Conservation (phyloP, 2,888 invertebrate species). For the Osedax frankpressi region DNA sequence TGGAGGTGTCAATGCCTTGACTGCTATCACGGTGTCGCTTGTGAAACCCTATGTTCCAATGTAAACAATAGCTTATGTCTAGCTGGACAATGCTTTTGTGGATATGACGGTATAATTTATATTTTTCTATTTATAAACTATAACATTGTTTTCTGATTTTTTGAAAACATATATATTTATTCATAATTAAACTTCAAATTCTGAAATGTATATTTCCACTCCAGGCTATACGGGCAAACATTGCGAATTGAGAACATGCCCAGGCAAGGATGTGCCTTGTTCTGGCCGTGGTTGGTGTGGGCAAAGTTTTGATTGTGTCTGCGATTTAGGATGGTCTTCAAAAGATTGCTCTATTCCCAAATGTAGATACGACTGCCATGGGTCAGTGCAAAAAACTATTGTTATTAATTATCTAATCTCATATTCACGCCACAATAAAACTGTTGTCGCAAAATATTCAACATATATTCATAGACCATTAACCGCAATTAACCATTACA, state of each 20-base stretch:
- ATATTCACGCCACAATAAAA: too few relatives aligned
- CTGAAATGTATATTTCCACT: too few relatives aligned
- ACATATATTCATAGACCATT: too few relatives aligned
- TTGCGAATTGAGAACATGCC: conserved; percentile 19
- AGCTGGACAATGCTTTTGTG: conserved; percentile 24
- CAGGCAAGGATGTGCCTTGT: conserved; percentile 15
- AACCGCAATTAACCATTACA: too few relatives aligned
- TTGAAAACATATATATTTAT: too few relatives aligned
- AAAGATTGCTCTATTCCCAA: conserved; percentile 8
- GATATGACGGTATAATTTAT: conserved; percentile 23
- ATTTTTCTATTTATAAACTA: too few relatives aligned
- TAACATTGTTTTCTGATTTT: too few relatives aligned
- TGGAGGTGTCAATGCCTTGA: conserved; percentile 31
- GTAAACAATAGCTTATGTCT: not conserved
- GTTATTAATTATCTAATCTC: too few relatives aligned
- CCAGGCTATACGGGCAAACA: conserved; percentile 9
- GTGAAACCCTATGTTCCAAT: conserved; percentile 26
- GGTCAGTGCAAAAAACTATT: too few relatives aligned
- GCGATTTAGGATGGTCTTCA: conserved; percentile 17
- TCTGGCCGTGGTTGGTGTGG: conserved; percentile 19
- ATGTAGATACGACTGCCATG: conserved; percentile 13
- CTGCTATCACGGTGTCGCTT: conserved; percentile 32
- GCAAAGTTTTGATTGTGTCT: conserved; percentile 11
- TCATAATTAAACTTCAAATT: too few relatives aligned
- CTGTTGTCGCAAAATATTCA: too few relatives aligned